Base-by-base conservation (phyloP, 2,797 vertebrate genomes). In the Phrynocephalus forsythii region DNA sequence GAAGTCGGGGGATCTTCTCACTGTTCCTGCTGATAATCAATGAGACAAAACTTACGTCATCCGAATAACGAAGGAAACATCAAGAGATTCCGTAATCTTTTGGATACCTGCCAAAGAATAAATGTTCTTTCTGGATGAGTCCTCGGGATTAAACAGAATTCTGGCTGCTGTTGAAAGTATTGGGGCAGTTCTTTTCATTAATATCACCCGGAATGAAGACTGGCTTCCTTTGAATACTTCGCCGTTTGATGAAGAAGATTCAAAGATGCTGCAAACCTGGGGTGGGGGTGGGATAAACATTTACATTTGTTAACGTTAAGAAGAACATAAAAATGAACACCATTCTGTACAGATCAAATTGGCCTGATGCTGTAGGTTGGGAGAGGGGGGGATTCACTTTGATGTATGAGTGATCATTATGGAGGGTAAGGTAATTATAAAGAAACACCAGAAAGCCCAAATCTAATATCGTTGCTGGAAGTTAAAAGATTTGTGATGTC, bases 381-480 rank as follows among this genome's bases (percentile, higher is more conserved):
- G 52, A 52, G 60, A 4, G 15, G 60, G 56, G 56, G 60, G 16
- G 11, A 63, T 86, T 75, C 77, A 26, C n/a, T 92, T 85, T 90
- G 85, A 0, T 0, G 63, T 72, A 91, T 24, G 50, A 78, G 73
- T 50, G 73, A 87, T 75, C 30, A 91, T 72, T 48, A 81, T 38
- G 66, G 1, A 20, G 11, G 18, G 7, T 13, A 0, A 2, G 84
- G n/a, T 56, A 90, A 84, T 56, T 90, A 0, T 56, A 90, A 91
- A 84, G 63, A 48, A 33, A 18, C 44, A 76, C 72, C 84, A 90
- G 67, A 89, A 73, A 75, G 24, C 26, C 80, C 88, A 88, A 26
- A 60, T 89, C 10, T 77, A 86, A 44, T 22, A 78, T 1, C 0
- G 0, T 28, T 71, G 83, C 28, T 60, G 7, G 63, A 48, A 0